Base-by-base conservation (phyloP, 2,797 vertebrate genomes). In the Threskiornis aethiopicus region DNA sequence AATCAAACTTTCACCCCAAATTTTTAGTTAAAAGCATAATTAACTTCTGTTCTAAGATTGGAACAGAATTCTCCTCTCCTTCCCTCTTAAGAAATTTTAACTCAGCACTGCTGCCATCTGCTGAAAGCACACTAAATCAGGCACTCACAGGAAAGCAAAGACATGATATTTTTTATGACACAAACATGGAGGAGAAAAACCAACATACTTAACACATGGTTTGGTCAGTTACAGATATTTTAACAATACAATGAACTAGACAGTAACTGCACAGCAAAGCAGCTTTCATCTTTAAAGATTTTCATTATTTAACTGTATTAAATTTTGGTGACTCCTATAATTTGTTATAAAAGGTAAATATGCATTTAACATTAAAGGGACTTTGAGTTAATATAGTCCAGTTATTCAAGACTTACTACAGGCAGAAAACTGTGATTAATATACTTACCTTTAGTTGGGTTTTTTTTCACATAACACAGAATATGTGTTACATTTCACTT, bases 31-130 rank as follows among this genome's bases (percentile, higher is more conserved):
- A 81, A 87, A 90, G 46, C 10, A 33, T 42, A 52, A 95, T 57
- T 75, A 59, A 77, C 10, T 71, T 52, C 22, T 70, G 16, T 64
- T 77, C 44, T n/a, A 75, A 71, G 33, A 57, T 33, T 24, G 29
- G 18, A 65, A 78, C 10, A 46, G 62, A 62, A 26, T 26, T 59
- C 25, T 67, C 11, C 59, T 75, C 29, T 42, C 28, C 35, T 51
- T 47, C 16, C 11, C 12, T 52, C 4, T 3, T 15, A 25, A n/a
- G 39, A 33, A 13, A 35, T 39, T 37, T 76, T 59, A 52, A 71
- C 58, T 94, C 79, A 55, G 67, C 90, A 82, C 28, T 98, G 96
- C 96, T 96, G 97, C 97, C 96, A 97, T 49, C 97, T 98, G 95
- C 86, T 87, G 91, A 93, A 72, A 84, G 47, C 37, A 77, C 41